phyloP scores from a whole-genome alignment of 2,113 vertebrate species.

The Puntigrus tetrazona region DNA sequence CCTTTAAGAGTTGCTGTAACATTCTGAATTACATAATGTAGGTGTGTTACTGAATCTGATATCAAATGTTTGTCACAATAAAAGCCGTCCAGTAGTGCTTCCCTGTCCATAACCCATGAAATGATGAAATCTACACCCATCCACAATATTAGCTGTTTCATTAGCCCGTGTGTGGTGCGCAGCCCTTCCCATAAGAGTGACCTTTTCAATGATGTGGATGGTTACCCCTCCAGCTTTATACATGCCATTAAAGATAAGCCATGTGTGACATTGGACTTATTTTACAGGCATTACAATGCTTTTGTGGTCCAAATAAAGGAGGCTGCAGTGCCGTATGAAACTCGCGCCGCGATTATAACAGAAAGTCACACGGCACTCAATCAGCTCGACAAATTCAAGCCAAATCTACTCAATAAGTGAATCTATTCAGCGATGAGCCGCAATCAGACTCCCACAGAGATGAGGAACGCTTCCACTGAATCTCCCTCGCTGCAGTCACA shows the following conservation, averaged over 20 bases:
- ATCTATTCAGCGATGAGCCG: slow-evolving; percentile 54
- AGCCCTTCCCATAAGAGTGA: slow-evolving; percentile 51
- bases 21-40: neutral
- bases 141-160: slow-evolving; percentile 42
- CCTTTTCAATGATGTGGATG: slow-evolving; percentile 56
- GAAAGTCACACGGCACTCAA: slow-evolving; percentile 52
- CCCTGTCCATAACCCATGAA: slow-evolving; percentile 39
- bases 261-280: slow-evolving; percentile 57
- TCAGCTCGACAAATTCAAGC: slow-evolving; percentile 40
- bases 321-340: slow-evolving; percentile 28
- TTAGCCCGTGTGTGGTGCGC: slow-evolving; percentile 11
- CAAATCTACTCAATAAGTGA: slow-evolving; percentile 59
- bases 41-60: neutral
- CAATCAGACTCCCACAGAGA: slow-evolving; percentile 57
- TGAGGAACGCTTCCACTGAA: slow-evolving; percentile 46
- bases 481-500: slow-evolving; percentile 45
- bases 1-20: neutral
- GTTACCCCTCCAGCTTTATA: slow-evolving; percentile 45
- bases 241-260: slow-evolving; percentile 51
- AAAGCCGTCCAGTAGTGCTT: slow-evolving; percentile 16
- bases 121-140: slow-evolving; percentile 38
- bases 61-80: slow-evolving; percentile 35
- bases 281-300: slow-evolving; percentile 38
- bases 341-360: slow-evolving; percentile 47
- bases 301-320: slow-evolving; percentile 25